These are phyloP conservation scores for Torymus auratus DNA, from an alignment of 2,888 invertebrate species.

Conservation along the genomic window DNA sequence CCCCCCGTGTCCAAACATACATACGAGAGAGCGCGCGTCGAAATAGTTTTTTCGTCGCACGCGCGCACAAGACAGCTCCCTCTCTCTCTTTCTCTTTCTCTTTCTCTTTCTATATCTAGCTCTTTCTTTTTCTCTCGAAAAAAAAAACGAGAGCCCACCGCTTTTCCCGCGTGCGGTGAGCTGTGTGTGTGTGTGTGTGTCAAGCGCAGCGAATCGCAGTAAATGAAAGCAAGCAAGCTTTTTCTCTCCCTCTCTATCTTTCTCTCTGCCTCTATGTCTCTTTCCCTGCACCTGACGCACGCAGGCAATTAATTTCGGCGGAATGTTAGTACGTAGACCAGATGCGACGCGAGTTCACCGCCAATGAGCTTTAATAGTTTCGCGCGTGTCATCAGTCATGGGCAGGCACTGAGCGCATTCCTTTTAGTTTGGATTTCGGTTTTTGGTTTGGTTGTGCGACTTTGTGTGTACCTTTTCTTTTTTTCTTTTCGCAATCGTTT, in stretches of 20 bases:
- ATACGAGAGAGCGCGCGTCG: neutral
- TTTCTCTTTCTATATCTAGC: neutral
- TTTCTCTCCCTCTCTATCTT: neutral
- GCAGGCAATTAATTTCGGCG: conserved; percentile 4
- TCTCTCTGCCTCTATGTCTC: too few relatives aligned
- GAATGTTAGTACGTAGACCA: neutral
- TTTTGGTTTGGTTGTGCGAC: too few relatives aligned
- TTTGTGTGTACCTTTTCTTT: too few relatives aligned
- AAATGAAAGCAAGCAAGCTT: conserved; percentile 16
- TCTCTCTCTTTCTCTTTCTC: neutral
- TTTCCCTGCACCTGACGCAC: neutral
- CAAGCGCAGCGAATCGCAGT: neutral
- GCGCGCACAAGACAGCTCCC: neutral
- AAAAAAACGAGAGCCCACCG: too few relatives aligned
- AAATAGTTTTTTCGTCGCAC: neutral
- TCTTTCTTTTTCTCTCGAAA: neutral
- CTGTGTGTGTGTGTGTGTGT: neutral
- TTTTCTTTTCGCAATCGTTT: too few relatives aligned
- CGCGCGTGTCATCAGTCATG: conserved; percentile 10
- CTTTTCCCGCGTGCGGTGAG: too few relatives aligned
- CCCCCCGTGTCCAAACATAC: neutral
- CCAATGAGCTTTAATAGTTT: conserved; percentile 11
- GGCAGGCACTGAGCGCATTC: neutral
- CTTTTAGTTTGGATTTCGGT: too few relatives aligned
- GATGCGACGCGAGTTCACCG: neutral